Percentiles rank a stretch among this genome's conserved stretches.
These are phyloP conservation scores for Ornithoptera priamus DNA, from an alignment of 2,888 invertebrate genomes.

Conservation along the genomic window DNA sequence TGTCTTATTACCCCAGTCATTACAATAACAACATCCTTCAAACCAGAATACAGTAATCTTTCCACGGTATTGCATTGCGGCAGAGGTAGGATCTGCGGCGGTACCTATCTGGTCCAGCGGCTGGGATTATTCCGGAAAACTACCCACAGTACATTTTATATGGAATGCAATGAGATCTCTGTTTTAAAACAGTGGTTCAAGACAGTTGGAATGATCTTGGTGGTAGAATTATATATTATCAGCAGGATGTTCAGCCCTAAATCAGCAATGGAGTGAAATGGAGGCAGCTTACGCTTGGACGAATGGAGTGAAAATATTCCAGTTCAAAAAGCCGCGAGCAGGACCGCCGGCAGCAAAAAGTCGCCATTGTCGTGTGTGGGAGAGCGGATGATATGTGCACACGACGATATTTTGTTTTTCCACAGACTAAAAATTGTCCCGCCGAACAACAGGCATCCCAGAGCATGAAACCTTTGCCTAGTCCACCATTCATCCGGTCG, in stretches of 20 bases:
- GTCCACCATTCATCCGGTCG: neutral
- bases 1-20: too few relatives aligned
- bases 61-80: too few relatives aligned
- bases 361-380: slow-evolving; percentile 59
- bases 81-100: too few relatives aligned
- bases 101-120: too few relatives aligned
- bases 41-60: too few relatives aligned
- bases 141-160: too few relatives aligned
- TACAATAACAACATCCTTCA: too few relatives aligned
- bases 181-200: too few relatives aligned
- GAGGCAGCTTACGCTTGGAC: slow-evolving; percentile 48
- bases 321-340: slow-evolving; percentile 73
- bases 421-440: slow-evolving; percentile 38
- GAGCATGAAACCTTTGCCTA: slow-evolving; percentile 11
- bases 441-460: slow-evolving; percentile 29
- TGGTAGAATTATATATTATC: neutral
- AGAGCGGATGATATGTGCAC: slow-evolving; percentile 48
- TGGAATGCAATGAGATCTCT: too few relatives aligned
- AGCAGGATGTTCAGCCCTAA: slow-evolving; percentile 51
- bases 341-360: slow-evolving; percentile 58
- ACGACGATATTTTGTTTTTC: slow-evolving; percentile 38
- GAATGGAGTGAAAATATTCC: slow-evolving; percentile 76
- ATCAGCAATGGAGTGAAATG: slow-evolving; percentile 58
- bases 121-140: too few relatives aligned
- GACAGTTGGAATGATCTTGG: too few relatives aligned